Percentiles rank a stretch among this genome's conserved stretches.
Evolutionary conservation across 2,113 vertebrate genomes (phyloP).

Genomic region (Odontesthes bonariensis): DNA sequence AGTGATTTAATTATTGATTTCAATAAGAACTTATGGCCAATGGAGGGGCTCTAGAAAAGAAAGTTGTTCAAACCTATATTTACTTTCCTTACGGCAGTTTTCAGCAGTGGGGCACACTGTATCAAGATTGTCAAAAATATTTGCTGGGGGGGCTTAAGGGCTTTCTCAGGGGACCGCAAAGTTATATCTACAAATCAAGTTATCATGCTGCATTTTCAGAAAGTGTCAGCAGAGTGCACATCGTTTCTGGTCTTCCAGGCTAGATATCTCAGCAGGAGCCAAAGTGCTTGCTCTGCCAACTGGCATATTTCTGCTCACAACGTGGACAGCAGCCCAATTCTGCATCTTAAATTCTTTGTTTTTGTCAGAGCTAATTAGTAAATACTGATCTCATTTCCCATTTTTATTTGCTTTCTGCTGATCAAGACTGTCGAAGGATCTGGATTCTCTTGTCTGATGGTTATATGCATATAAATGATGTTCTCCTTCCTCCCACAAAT

Average conservation of each 20-base stretch:
- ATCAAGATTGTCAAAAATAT: constrained; percentile 30
- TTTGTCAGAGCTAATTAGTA: constrained; percentile 53
- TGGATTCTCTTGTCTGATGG: constrained; percentile 44
- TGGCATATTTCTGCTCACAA: constrained; percentile 55
- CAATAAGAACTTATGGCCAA: not conserved
- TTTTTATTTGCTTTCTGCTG: constrained; percentile 58
- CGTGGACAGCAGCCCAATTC: constrained; percentile 67
- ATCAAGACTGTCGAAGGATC: constrained; percentile 41
- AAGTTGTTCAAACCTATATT: constrained; percentile 11
- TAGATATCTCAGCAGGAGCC: constrained; percentile 59
- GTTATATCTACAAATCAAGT: constrained; percentile 31
- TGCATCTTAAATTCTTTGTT: constrained; percentile 65
- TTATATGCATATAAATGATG: constrained; percentile 56
- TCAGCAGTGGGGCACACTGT: constrained; percentile 2
- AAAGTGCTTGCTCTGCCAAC: constrained; percentile 61
- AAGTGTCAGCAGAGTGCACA: constrained; percentile 36
- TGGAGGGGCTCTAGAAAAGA: constrained; percentile 1
- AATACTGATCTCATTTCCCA: constrained; percentile 54
- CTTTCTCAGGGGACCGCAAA: not conserved
- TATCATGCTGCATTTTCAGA: constrained; percentile 23
- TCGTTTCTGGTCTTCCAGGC: constrained; percentile 50
- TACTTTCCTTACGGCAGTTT: constrained; percentile 5
- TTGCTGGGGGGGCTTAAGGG: constrained; percentile 7
- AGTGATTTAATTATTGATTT: not conserved
- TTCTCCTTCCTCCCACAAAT: constrained; percentile 43